These are phyloP conservation scores for Osmerus mordax DNA, from an alignment of 2,113 vertebrate genomes.

Conservation along the genomic window DNA sequence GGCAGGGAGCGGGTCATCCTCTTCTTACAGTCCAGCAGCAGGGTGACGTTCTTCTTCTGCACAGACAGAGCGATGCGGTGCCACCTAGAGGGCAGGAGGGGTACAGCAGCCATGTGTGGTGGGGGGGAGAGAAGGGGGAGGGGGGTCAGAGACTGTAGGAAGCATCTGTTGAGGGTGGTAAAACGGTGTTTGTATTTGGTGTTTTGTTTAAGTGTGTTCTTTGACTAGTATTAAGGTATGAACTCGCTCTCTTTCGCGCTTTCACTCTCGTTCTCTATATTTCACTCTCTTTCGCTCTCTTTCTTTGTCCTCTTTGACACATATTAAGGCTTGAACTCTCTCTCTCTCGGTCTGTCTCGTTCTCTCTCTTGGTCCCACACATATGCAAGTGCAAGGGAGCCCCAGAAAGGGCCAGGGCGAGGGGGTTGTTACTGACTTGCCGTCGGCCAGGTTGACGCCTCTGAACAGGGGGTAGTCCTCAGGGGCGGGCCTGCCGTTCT, in stretches of 20 bases:
- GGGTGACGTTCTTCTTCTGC: slow-evolving; percentile 87
- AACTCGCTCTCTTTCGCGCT: too few relatives aligned
- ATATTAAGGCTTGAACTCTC: not conserved
- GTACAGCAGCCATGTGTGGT: not conserved
- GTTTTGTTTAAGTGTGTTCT: too few relatives aligned
- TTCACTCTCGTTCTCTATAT: too few relatives aligned
- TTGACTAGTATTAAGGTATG: too few relatives aligned
- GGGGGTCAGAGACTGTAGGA: not conserved
- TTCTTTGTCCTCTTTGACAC: too few relatives aligned
- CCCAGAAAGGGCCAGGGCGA: not conserved
- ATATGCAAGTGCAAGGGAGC: not conserved
- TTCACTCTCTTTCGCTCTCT: too few relatives aligned
- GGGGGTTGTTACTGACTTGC: slow-evolving; percentile 90
- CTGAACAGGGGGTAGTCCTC: slow-evolving; percentile 97
- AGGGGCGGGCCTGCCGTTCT: slow-evolving; percentile 87
- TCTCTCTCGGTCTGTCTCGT: not conserved
- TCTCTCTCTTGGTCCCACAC: not conserved
- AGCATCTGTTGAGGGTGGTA: too few relatives aligned
- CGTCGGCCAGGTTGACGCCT: slow-evolving; percentile 95
- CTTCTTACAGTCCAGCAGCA: slow-evolving; percentile 96
- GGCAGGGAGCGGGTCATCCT: slow-evolving; percentile 80
- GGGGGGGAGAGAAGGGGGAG: too few relatives aligned
- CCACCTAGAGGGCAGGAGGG: slow-evolving; percentile 76
- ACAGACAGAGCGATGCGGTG: slow-evolving; percentile 92
- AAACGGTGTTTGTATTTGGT: too few relatives aligned